Conservation (phyloP, 2,113 vertebrate genomes). For the Ciconia boyciana region DNA sequence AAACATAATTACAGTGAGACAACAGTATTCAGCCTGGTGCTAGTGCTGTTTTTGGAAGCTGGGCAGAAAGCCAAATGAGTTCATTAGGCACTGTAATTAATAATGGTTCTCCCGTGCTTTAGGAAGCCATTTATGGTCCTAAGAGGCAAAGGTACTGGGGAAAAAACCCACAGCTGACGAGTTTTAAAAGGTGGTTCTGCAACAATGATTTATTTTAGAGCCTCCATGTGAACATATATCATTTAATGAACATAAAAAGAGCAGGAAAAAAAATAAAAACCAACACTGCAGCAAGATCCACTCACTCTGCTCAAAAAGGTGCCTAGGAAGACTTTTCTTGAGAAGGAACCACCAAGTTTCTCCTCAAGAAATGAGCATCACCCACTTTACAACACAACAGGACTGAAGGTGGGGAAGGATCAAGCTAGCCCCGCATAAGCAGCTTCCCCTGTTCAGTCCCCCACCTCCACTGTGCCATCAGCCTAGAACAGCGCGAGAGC, state of each 20-base stretch:
- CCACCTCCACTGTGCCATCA: rapidly evolving
- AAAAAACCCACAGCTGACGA: constrained; percentile 40
- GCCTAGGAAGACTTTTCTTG: background rate
- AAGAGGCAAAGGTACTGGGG: constrained; percentile 48
- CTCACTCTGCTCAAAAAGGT: background rate
- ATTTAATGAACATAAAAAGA: background rate
- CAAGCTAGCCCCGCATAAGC: background rate
- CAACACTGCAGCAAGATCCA: rapidly evolving
- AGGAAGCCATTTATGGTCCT: constrained; percentile 63
- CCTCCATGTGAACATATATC: background rate
- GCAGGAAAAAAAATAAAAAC: background rate
- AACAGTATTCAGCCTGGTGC: constrained; percentile 66
- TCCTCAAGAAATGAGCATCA: background rate
- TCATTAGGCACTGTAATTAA: constrained; percentile 77
- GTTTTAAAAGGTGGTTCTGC: constrained; percentile 49
- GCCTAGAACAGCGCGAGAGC: background rate
- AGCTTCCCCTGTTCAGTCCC: background rate
- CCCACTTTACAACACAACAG: background rate
- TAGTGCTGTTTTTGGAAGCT: constrained; percentile 68
- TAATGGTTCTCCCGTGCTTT: constrained; percentile 68
- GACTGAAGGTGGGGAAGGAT: background rate
- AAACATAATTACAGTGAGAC: constrained; percentile 76
- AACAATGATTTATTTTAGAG: background rate
- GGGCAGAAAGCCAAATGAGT: constrained; percentile 75
- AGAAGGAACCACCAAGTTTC: background rate